Conservation (phyloP, 1,140 invertebrate species). For the Cydia splendana region DNA sequence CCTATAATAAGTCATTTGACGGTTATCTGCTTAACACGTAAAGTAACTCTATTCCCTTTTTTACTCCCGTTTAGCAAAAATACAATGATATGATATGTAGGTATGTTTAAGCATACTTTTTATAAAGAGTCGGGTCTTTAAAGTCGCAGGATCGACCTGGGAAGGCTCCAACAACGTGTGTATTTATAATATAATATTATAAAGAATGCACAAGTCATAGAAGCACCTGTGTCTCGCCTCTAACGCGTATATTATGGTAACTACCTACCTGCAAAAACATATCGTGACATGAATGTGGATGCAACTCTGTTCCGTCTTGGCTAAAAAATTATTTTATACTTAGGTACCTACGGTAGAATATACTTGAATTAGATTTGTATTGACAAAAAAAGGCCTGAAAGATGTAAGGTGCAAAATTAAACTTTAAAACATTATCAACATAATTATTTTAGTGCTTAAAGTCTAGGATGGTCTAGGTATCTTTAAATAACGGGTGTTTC, state of each 20-base stretch:
- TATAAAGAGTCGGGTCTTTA: background rate
- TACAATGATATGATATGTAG: background rate
- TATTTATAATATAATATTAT: conserved; percentile 36
- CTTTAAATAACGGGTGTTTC: no score
- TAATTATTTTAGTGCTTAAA: no score
- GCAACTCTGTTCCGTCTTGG: background rate
- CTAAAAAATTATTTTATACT: background rate
- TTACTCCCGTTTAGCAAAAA: background rate
- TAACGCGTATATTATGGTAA: conserved; percentile 16
- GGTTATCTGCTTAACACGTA: background rate
- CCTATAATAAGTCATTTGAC: background rate
- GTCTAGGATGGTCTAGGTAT: no score
- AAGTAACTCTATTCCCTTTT: background rate
- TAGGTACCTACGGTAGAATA: no score
- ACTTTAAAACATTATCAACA: no score
- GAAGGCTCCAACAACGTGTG: conserved; percentile 46
- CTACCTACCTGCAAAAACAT: conserved; percentile 27
- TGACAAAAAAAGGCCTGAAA: background rate
- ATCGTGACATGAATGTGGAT: conserved; percentile 27
- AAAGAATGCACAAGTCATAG: conserved; percentile 73
- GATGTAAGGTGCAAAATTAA: background rate
- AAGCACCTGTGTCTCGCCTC: conserved; percentile 60
- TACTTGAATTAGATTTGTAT: background rate
- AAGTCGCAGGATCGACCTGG: background rate
- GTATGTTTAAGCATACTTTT: background rate